A percentile compares a stretch with the other conserved stretches of the same genome.
phyloP scores from a whole-genome alignment of 2,797 vertebrate genomes.

The Delichon dasypus region DNA sequence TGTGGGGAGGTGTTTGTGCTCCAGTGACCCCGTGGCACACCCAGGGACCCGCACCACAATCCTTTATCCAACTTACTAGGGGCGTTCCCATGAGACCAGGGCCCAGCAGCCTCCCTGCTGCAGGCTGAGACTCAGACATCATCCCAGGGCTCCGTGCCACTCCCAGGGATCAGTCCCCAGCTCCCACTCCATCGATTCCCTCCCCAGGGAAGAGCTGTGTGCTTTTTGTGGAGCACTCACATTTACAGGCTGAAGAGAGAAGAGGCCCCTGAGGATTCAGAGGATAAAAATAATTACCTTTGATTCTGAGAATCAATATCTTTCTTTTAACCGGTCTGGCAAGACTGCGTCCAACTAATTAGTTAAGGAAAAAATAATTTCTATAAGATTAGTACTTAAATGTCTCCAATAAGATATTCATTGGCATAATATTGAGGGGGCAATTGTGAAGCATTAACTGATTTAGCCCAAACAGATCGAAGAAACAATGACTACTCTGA shows the following conservation, averaged over 20 bases:
- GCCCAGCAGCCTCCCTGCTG: background rate
- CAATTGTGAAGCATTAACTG: background rate
- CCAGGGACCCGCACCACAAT: accelerated
- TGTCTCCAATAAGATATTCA: background rate
- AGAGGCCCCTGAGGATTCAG: background rate
- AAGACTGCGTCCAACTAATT: background rate
- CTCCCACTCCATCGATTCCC: background rate
- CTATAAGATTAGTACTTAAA: background rate
- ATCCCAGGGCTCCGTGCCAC: background rate
- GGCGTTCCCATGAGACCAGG: accelerated
- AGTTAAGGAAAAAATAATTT: background rate
- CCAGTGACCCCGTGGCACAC: accelerated
- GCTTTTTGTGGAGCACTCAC: background rate
- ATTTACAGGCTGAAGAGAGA: background rate
- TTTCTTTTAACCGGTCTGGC: background rate
- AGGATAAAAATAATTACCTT: conserved; percentile 1
- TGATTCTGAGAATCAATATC: background rate
- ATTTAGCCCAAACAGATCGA: background rate
- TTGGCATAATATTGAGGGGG: background rate
- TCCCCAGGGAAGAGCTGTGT: background rate
- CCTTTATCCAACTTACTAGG: accelerated
- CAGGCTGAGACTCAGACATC: background rate
- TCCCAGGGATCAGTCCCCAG: background rate
- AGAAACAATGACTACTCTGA: background rate
- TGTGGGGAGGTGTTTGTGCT: accelerated